phyloP scores from a whole-genome alignment of 1,140 invertebrate genomes.

The Venturia canescens region DNA sequence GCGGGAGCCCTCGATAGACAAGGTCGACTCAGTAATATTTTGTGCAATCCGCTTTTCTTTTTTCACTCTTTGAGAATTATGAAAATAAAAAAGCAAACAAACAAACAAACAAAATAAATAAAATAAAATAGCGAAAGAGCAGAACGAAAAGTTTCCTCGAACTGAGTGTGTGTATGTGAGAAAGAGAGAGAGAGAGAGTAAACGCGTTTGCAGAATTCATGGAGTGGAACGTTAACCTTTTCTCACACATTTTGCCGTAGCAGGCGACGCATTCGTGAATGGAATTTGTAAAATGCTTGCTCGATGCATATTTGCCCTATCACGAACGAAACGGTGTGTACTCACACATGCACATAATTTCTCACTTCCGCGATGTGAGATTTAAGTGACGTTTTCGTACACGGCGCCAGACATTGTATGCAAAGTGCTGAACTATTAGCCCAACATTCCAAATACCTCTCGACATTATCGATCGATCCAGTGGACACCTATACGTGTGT shows the following conservation, averaged over 20 bases:
- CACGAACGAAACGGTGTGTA: background rate
- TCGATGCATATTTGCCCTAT: constrained; percentile 14
- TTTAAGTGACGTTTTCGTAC: constrained; percentile 14
- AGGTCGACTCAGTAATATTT: background rate
- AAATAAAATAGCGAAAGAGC: no score
- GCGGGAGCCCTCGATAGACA: background rate
- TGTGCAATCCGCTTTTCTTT: background rate
- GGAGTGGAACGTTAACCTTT: constrained; percentile 21
- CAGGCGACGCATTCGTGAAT: background rate
- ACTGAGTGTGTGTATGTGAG: background rate
- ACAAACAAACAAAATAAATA: no score
- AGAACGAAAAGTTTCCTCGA: background rate
- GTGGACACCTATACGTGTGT: background rate
- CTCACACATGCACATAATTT: constrained; percentile 47
- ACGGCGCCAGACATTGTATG: constrained; percentile 26
- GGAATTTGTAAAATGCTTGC: constrained; percentile 27
- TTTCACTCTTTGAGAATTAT: background rate
- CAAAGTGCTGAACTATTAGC: constrained; percentile 55
- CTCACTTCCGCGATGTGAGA: constrained; percentile 49
- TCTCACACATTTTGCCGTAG: background rate
- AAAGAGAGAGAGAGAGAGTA: no score
- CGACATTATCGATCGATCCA: constrained; percentile 51
- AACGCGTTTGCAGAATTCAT: constrained; percentile 25
- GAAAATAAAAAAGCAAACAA: background rate
- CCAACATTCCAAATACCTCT: constrained; percentile 55